These are phyloP conservation scores for Phocoena phocoena DNA, from an alignment of 2,113 vertebrate genomes.

Conservation along the genomic window DNA sequence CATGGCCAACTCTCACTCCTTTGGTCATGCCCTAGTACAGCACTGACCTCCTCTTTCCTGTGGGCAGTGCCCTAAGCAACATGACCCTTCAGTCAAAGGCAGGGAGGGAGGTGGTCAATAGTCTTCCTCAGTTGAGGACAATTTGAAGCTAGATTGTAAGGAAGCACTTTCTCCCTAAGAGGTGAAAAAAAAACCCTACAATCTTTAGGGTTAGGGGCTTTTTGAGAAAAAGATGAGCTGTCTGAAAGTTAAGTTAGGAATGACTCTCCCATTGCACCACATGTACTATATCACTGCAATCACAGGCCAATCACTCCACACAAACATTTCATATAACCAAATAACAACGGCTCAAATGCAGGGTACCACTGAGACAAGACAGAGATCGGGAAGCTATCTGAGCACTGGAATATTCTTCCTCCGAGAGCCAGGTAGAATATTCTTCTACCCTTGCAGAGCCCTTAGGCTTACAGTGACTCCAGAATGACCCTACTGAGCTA, in stretches of 20 bases:
- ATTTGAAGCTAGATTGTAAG: neutral
- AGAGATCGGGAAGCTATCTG: neutral
- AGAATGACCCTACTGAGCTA: neutral
- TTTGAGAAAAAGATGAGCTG: neutral
- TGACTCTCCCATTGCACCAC: neutral
- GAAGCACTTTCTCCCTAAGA: neutral
- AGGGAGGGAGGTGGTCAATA: neutral
- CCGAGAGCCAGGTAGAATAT: neutral
- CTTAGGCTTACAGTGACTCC: neutral
- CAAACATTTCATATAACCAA: conserved; percentile 22
- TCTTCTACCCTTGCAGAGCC: neutral
- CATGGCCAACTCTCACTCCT: neutral
- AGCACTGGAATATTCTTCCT: conserved; percentile 19
- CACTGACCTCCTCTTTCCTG: neutral
- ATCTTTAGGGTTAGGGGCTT: neutral
- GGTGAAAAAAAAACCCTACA: neutral
- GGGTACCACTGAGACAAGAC: neutral
- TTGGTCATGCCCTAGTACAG: neutral
- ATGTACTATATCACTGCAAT: neutral
- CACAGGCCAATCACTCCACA: neutral
- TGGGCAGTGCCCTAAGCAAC: neutral
- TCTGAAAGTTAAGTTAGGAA: conserved; percentile 8
- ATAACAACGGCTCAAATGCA: neutral
- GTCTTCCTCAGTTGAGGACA: neutral
- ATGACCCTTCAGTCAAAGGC: neutral